phyloP scores from a whole-genome alignment of 2,797 vertebrate species.

The Buphagus erythrorhynchus region DNA sequence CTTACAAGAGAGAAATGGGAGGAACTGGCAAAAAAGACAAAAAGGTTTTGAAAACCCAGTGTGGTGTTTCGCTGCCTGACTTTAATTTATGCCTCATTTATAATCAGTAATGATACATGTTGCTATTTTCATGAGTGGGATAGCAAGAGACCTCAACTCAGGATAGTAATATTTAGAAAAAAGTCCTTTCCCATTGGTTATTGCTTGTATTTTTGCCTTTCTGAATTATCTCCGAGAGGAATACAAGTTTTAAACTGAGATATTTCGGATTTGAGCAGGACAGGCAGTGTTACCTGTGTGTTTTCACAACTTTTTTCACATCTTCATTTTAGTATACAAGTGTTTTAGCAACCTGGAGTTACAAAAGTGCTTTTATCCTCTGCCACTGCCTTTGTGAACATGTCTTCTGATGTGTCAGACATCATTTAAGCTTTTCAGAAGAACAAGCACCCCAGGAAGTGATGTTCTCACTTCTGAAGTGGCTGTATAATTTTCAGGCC shows the following conservation, averaged over 20 bases:
- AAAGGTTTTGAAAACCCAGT: background rate
- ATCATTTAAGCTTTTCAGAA: background rate
- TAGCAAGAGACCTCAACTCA: background rate
- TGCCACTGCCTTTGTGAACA: background rate
- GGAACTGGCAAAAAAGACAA: background rate
- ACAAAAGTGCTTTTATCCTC: background rate
- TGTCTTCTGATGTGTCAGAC: background rate
- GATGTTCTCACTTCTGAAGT: background rate
- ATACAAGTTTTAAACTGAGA: background rate
- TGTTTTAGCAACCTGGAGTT: background rate
- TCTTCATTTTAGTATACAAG: background rate
- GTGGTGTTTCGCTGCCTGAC: background rate
- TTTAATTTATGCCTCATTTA: accelerated
- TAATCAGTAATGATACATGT: background rate
- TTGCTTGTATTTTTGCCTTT: background rate
- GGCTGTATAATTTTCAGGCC: background rate
- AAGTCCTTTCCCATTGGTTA: background rate
- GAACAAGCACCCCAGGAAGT: background rate
- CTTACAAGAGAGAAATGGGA: background rate
- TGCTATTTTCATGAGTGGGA: background rate
- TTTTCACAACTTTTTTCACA: background rate
- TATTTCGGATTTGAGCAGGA: background rate
- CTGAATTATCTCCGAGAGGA: background rate
- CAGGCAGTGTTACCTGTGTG: background rate
- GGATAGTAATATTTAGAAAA: background rate